Base-by-base conservation (phyloP, 2,113 vertebrate species). In the Pagrus major region DNA sequence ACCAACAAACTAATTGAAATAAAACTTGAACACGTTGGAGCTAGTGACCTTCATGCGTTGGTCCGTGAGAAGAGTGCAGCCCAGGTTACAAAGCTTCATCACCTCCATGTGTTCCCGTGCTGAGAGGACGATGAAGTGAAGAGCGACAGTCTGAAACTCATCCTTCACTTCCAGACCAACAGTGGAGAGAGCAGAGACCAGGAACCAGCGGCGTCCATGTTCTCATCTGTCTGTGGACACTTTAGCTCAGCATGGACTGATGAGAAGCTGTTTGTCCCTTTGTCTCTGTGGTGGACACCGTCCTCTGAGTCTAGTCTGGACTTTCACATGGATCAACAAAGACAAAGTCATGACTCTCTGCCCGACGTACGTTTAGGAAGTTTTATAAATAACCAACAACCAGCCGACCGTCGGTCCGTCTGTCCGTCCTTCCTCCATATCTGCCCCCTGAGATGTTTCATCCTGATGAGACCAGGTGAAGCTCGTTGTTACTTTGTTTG, bases 251-350 rank as follows among this genome's bases (percentile, higher is more conserved):
- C 6, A 4, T 15, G 16, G 23, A 42, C 51, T 21, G 46, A 46
- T 84, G 78, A 63, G 72, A 76, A 72, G 67, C 51, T 72, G 46
- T 69, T 76, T 88, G 80, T 76, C 75, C 44, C 81, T 89, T 90
- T 64, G 72, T 90, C 84, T 39, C 46, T 46, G 16, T 15, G 41
- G 15, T 42, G 1, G 2, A 42, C 41, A 14, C 12, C 11, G 41
- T 14, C 12, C 11, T 15, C 41, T 15, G 12, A 25, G 68, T 74
- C 74, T 59, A 49, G 85, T 74, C 55, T 42, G 37, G 41, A 64
- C 60, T 14, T 14, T 11, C 4, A 42, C 4, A 4, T 35, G 33
- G 7, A 5, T 4, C 4, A 15, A 15, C 12, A 42, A 42, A 42
- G 10, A 52, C 3, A 7, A 52, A 25, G 8, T 64, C 37, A 6